Base-by-base conservation (phyloP, 1,140 invertebrate genomes). In the Aphis gossypii region DNA sequence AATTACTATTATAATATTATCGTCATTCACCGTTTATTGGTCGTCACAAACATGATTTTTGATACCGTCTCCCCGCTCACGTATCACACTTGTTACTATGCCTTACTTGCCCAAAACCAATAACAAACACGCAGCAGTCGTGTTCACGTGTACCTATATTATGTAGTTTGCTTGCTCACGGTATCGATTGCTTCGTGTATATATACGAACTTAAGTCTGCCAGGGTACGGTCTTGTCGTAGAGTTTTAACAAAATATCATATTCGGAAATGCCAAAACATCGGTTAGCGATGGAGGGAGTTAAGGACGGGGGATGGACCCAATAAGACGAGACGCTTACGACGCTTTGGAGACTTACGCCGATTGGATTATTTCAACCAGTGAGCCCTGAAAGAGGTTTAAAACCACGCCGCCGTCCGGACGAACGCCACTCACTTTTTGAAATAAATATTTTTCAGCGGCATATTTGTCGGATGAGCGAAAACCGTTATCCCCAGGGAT, bases 1-100 rank as follows among this genome's bases (percentile, higher is more conserved):
- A 11, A 84, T 84, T 84, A 84, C 44, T 84, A 84, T 41, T 41
- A 83, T 83, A 41, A 83, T 83, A 83, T 83, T 83, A 83, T 83
- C 38, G 20, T 41, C n/a, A 20, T 38, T 83, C 35, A 23, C 38
- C 35, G 82, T 83, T 35, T 83, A 83, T 83, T 83, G 82, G 82
- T 83, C 20, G 82, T n/a, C 4, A n/a, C n/a, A 76, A 76, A 76
- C 14, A 76, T n/a, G n/a, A 20, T n/a, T 76, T 76, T 76, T 35
- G 30, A 76, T 76, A 76, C 30, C 18, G 14, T 11, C 30, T n/a
- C 14, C 14, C 14, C 60, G 9, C 30, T 11, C 4, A 0, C 30
- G 11, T 14, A 5, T 68, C 30, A 23, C 11, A n/a, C 60, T 76
- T 18, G 30, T n/a, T 18, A n/a, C 30, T 41, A 41, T 41, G 38